Percentiles rank a stretch among this genome's conserved stretches.
phyloP scores from a whole-genome alignment of 2,797 vertebrate species.

The Chelon labrosus region DNA sequence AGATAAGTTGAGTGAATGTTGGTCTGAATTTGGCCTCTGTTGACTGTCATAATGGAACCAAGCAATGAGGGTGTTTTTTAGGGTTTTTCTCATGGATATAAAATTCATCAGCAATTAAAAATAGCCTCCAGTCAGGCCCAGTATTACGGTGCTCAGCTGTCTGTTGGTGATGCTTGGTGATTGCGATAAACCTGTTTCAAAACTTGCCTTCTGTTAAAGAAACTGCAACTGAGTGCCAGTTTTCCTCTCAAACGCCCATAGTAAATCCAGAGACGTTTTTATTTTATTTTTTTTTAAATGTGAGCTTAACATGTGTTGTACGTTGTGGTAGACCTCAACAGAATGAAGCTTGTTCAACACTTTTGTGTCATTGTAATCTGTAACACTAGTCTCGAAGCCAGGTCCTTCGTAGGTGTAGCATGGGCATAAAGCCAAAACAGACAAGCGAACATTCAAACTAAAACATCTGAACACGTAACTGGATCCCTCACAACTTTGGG shows the following conservation, averaged over 20 bases:
- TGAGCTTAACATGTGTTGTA: constrained; percentile 22
- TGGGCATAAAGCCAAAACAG: constrained; percentile 72
- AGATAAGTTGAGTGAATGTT: too few relatives aligned
- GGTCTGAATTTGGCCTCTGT: too few relatives aligned
- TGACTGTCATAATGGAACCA: background rate
- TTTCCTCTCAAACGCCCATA: constrained; percentile 2
- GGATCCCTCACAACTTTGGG: constrained; percentile 77
- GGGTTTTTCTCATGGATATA: background rate
- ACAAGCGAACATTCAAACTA: constrained; percentile 80
- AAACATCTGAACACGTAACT: constrained; percentile 86
- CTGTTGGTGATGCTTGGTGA: background rate
- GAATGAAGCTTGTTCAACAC: constrained; percentile 42
- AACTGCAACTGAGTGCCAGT: constrained; percentile 1
- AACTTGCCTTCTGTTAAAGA: constrained; percentile 1
- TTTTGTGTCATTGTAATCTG: constrained; percentile 57
- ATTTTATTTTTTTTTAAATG: background rate
- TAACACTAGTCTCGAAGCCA: constrained; percentile 62
- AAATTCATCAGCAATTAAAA: constrained; percentile 1
- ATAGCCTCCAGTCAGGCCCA: constrained; percentile 2
- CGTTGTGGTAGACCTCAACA: constrained; percentile 26
- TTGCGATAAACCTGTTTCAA: constrained; percentile 5
- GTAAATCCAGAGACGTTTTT: background rate
- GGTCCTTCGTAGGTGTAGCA: constrained; percentile 59
- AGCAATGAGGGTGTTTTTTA: background rate
- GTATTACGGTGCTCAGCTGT: background rate